Percentiles rank a stretch among this genome's conserved stretches.
These are phyloP conservation scores for Notocelia uddmanniana DNA, from an alignment of 2,888 invertebrate genomes.

Conservation along the genomic window DNA sequence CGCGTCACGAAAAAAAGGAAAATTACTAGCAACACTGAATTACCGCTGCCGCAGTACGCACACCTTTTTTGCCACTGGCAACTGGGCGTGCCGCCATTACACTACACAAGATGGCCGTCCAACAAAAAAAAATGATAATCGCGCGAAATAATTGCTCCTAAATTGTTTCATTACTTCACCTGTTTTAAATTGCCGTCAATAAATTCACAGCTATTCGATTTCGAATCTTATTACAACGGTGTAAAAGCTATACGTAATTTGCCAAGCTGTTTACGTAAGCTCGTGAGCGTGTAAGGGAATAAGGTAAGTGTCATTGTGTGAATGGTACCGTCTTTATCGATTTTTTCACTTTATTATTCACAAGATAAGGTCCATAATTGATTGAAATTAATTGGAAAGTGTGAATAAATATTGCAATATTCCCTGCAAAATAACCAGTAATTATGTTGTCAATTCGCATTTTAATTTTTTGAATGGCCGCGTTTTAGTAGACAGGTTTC, in stretches of 20 bases:
- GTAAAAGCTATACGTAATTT: constrained; percentile 25
- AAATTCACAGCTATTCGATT: constrained; percentile 42
- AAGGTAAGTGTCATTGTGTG: constrained; percentile 56
- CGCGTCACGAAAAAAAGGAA: constrained; percentile 35
- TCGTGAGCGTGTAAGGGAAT: constrained; percentile 43
- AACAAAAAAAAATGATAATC: constrained; percentile 64
- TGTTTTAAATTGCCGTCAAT: constrained; percentile 54
- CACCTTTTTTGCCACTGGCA: constrained; percentile 48
- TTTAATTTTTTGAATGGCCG: constrained; percentile 49
- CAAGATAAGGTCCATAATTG: constrained; percentile 46
- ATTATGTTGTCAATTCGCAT: constrained; percentile 65
- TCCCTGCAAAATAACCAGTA: constrained; percentile 52
- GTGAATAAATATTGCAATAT: constrained; percentile 40
- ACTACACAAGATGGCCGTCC: constrained; percentile 69
- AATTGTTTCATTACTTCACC: constrained; percentile 77
- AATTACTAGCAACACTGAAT: constrained; percentile 43
- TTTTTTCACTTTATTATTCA: constrained; percentile 47
- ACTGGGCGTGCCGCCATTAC: constrained; percentile 65
- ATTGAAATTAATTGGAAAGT: constrained; percentile 44
- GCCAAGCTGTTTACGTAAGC: constrained; percentile 30
- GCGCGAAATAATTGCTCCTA: constrained; percentile 69
- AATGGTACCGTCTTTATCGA: constrained; percentile 48
- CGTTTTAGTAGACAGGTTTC: constrained; percentile 51
- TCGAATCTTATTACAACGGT: constrained; percentile 32
- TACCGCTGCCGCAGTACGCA: constrained; percentile 40